Evolutionary conservation across 1,140 invertebrate species (phyloP).

Genomic region (Orius laevigatus): DNA sequence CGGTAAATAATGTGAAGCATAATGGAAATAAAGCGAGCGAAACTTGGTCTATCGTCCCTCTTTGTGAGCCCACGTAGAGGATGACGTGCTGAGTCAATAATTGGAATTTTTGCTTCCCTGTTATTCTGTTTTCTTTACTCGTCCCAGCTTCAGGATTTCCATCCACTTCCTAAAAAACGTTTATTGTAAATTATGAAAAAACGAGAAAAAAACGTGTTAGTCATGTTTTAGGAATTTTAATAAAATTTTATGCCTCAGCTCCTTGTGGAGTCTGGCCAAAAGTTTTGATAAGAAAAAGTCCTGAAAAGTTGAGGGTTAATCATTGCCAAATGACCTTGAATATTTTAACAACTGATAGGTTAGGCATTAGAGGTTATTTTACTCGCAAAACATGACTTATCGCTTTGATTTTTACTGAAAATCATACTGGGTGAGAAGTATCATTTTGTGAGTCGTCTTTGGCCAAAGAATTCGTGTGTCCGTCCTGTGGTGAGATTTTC

Average conservation of each 20-base stretch:
- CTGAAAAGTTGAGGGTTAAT: no score
- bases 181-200: no score
- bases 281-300: no score
- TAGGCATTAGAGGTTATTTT: no score
- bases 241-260: no score
- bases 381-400: no score
- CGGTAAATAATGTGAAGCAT: constrained; percentile 44
- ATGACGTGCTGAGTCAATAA: constrained; percentile 31
- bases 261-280: no score
- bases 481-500: constrained; percentile 10
- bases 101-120: constrained; percentile 24
- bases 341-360: no score
- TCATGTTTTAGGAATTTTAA: no score
- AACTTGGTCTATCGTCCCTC: constrained; percentile 36
- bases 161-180: constrained; percentile 8
- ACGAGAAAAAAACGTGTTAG: background rate
- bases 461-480: constrained; percentile 2
- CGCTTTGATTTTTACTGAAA: no score
- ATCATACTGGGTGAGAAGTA: no score
- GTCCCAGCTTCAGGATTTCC: constrained; percentile 6
- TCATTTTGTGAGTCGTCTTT: background rate
- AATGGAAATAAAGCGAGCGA: constrained; percentile 50
- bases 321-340: no score
- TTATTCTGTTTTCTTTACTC: background rate
- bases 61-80: constrained; percentile 37